These are phyloP conservation scores for Rhizomys pruinosus DNA, from an alignment of 2,113 vertebrate species.

Conservation along the genomic window DNA sequence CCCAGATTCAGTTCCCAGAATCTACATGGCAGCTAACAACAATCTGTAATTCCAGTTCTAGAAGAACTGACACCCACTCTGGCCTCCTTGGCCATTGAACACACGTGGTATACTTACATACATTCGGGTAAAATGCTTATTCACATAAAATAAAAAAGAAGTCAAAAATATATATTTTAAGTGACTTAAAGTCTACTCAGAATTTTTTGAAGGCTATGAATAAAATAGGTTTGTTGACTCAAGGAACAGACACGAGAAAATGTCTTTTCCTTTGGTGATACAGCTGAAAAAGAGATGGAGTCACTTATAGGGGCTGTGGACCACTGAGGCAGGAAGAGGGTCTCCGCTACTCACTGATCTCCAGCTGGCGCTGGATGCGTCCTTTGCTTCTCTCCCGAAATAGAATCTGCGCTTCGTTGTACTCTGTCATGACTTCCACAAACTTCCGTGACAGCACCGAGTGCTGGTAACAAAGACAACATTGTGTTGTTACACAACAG, in stretches of 20 bases:
- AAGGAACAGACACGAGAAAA: neutral
- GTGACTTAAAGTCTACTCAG: neutral
- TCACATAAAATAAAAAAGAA: too few relatives aligned
- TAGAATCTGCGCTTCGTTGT: conserved; percentile 94
- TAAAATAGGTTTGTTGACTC: neutral
- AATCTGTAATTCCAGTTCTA: too few relatives aligned
- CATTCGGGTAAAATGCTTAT: too few relatives aligned
- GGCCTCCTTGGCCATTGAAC: too few relatives aligned
- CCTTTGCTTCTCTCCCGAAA: conserved; percentile 97
- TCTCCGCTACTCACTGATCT: conserved; percentile 93
- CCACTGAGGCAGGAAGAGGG: neutral
- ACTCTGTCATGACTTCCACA: conserved; percentile 96
- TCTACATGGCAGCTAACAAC: too few relatives aligned
- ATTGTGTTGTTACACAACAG: fast-evolving
- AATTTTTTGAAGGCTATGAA: neutral
- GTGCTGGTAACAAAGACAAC: conserved; percentile 85
- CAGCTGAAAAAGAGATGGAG: neutral
- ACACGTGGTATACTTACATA: too few relatives aligned
- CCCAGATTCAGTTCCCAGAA: too few relatives aligned
- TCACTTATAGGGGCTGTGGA: too few relatives aligned
- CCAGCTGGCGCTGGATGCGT: conserved; percentile 95
- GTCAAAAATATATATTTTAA: too few relatives aligned
- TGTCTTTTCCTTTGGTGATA: neutral
- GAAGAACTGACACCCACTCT: too few relatives aligned
- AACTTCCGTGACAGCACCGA: conserved; percentile 95